Percentiles rank a stretch among this genome's conserved stretches.
These are phyloP conservation scores for Sebastes trivittatus DNA, from an alignment of 2,797 vertebrate genomes.

Conservation along the genomic window DNA sequence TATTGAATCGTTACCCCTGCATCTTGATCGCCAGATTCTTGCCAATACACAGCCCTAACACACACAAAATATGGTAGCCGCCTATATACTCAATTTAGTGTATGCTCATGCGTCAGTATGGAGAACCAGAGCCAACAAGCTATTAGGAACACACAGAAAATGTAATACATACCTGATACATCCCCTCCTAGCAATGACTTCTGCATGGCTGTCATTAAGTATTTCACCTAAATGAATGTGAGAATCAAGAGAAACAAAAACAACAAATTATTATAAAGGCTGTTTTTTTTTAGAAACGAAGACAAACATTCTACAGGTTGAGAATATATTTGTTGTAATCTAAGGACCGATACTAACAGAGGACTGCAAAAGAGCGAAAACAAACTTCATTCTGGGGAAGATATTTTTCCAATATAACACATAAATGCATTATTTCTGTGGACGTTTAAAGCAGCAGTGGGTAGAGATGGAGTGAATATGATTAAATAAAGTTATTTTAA, in stretches of 20 bases:
- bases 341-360: not conserved
- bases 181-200: constrained; percentile 91
- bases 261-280: not conserved
- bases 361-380: no score
- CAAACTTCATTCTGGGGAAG: no score
- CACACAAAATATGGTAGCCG: not conserved
- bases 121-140: not conserved
- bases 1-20: no score
- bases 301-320: not conserved
- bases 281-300: not conserved
- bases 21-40: no score
- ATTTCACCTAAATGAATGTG: constrained; percentile 84
- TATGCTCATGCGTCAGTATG: not conserved
- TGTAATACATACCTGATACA: constrained; percentile 85
- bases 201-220: constrained; percentile 96
- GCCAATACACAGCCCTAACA: not conserved
- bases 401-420: no score
- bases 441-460: no score
- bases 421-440: no score
- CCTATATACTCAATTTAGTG: no score
- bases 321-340: not conserved
- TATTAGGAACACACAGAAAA: not conserved
- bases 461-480: no score
- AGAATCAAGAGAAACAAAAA: not conserved
- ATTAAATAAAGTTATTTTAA: no score